Evolutionary conservation across 2,113 vertebrate genomes (phyloP), one percentile per base, ranked within the genome.

Genomic region (Gasterosteus nipponicus): DNA sequence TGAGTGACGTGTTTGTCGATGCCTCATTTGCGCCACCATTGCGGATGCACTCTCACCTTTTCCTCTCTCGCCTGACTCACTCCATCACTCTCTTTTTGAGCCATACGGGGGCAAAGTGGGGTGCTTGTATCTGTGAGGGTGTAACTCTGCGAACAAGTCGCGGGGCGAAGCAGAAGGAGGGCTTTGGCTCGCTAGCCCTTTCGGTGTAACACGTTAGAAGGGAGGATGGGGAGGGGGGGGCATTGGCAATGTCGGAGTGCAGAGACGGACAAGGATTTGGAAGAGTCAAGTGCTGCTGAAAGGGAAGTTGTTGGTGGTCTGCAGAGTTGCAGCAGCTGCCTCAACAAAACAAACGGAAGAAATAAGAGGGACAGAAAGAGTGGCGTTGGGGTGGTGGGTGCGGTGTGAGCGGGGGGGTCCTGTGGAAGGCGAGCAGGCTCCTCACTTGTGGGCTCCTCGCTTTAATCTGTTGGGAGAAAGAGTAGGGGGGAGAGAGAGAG

Each of bases 231-330:
- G 4, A 31, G 39, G 60, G 63, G 79, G 44, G 6, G 31, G 42
- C 80, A 74, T 87, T 91, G 92, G 90, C 90, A 92, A 74, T 80
- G 92, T 89, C 87, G 77, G 81, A 84, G 68, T 89, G 89, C 83
- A 88, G 86, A 89, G 88, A 90, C 89, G 66, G 83, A 92, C 87
- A 86, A 88, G 90, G 90, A 93, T 91, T 92, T 92, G 89, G 88
- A 90, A 87, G 92, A 93, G 92, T 92, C 90, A 92, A 92, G 90
- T 91, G 88, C 77, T 2, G 33, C 89, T 92, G 90, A 93, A 92
- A 89, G 85, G 77, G 77, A 91, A 91, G 85, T 89, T 93, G 92
- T 93, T 93, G 92, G 92, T 93, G 92, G 92, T 92, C 90, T 85
- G 83, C 83, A 76, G 83, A 89, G 89, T 89, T 87, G 88, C 88